These are phyloP conservation scores for Aphidius gifuensis DNA, from an alignment of 1,140 invertebrate species.

Conservation along the genomic window DNA sequence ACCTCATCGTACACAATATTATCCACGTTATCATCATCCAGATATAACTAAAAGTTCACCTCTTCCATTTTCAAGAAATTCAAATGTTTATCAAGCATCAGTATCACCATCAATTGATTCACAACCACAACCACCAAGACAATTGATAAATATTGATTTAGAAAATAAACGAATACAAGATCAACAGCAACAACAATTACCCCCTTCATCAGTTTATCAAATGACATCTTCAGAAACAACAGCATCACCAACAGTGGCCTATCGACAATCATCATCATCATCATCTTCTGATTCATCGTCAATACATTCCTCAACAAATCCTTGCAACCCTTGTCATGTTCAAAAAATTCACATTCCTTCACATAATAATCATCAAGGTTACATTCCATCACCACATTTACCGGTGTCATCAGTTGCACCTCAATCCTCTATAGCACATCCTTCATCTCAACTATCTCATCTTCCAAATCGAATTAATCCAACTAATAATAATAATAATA, in stretches of 20 bases:
- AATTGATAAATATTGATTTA: neutral
- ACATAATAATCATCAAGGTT: constrained; percentile 42
- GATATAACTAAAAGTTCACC: constrained; percentile 50
- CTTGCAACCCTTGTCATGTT: constrained; percentile 32
- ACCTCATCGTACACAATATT: constrained; percentile 46
- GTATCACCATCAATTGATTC: constrained; percentile 20
- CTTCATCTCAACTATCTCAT: constrained; percentile 20
- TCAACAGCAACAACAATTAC: constrained; percentile 19
- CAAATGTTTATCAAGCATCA: constrained; percentile 38
- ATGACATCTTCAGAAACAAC: constrained; percentile 8
- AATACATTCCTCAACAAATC: constrained; percentile 28
- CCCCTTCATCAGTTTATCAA: constrained; percentile 7
- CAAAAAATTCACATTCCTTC: constrained; percentile 47
- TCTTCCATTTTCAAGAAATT: constrained; percentile 40
- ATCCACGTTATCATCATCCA: constrained; percentile 49
- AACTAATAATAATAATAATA: neutral
- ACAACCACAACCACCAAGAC: constrained; percentile 23
- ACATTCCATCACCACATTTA: constrained; percentile 47
- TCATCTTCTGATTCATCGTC: constrained; percentile 25
- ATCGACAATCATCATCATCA: constrained; percentile 14
- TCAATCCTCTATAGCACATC: constrained; percentile 7
- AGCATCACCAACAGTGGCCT: neutral
- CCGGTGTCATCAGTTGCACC: constrained; percentile 22
- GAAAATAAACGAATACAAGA: neutral
- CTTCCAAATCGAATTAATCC: constrained; percentile 37